Percentiles rank a stretch among this genome's conserved stretches.
phyloP scores from a whole-genome alignment of 2,113 vertebrate genomes.

The Drymodes brunneopygia region DNA sequence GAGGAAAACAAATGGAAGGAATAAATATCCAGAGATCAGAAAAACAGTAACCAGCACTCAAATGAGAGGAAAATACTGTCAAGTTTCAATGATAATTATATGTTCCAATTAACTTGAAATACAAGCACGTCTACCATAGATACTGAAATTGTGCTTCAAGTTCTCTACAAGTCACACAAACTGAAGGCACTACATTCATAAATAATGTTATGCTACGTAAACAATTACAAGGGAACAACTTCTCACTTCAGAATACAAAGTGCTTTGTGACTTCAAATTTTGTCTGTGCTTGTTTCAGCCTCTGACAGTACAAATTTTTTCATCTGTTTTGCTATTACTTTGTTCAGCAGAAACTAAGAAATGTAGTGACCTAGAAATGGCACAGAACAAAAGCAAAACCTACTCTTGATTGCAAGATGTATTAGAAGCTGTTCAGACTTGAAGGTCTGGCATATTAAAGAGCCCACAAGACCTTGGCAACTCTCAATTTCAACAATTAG shows the following conservation, averaged over 20 bases:
- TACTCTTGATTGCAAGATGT: background rate
- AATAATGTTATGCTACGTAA: background rate
- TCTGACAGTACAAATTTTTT: background rate
- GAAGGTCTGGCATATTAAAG: background rate
- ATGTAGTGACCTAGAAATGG: background rate
- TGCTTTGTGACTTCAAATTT: background rate
- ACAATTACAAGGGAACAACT: background rate
- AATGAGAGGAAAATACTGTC: background rate
- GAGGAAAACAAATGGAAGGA: background rate
- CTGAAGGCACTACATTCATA: background rate
- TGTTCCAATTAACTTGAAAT: background rate
- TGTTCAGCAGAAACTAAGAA: background rate
- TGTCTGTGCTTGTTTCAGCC: background rate
- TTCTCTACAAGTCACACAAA: background rate
- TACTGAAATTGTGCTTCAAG: background rate
- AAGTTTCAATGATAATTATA: background rate
- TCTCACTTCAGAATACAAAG: background rate
- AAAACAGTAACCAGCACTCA: background rate
- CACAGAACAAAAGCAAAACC: background rate
- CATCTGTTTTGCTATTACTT: background rate
- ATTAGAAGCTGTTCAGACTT: background rate
- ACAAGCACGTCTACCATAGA: background rate
- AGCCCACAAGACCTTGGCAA: background rate
- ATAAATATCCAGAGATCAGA: background rate
- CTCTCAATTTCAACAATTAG: background rate